A percentile compares a stretch with the other conserved stretches of the same genome.
These are phyloP conservation scores for Ornithoptera priamus DNA, from an alignment of 2,888 invertebrate species.

Conservation along the genomic window DNA sequence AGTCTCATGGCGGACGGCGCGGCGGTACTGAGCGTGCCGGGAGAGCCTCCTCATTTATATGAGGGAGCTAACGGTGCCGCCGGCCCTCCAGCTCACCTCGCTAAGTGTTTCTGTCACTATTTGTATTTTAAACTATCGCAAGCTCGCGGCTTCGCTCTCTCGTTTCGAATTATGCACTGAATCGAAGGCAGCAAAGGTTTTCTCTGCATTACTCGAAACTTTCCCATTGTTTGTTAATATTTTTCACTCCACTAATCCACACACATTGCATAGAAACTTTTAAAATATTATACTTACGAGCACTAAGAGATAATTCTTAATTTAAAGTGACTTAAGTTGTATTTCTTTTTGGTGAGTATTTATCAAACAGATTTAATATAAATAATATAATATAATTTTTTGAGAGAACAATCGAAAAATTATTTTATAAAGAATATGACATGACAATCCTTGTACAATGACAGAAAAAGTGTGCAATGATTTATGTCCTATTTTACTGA, in stretches of 20 bases:
- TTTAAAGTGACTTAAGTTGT: too few relatives aligned
- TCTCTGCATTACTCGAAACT: slow-evolving; percentile 20
- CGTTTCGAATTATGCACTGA: slow-evolving; percentile 37
- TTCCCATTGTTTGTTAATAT: neutral
- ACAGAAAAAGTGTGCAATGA: too few relatives aligned
- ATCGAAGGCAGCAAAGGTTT: slow-evolving; percentile 21
- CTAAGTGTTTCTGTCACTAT: slow-evolving; percentile 68
- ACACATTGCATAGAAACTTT: neutral
- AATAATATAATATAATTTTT: too few relatives aligned
- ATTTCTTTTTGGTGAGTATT: too few relatives aligned
- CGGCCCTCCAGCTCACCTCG: slow-evolving; percentile 46
- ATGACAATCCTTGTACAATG: too few relatives aligned
- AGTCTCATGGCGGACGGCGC: slow-evolving; percentile 61
- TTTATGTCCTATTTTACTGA: too few relatives aligned
- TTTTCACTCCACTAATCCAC: neutral
- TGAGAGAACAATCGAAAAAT: too few relatives aligned
- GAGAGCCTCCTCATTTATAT: slow-evolving; percentile 62
- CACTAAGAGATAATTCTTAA: too few relatives aligned
- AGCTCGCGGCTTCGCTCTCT: slow-evolving; percentile 35
- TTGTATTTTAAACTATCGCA: slow-evolving; percentile 56
- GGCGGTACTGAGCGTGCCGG: slow-evolving; percentile 51
- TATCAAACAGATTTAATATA: too few relatives aligned
- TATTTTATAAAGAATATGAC: too few relatives aligned
- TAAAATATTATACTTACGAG: neutral
- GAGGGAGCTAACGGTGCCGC: slow-evolving; percentile 63